Conservation (phyloP, 2,797 vertebrate genomes). For the Sebastes hubbsi region DNA sequence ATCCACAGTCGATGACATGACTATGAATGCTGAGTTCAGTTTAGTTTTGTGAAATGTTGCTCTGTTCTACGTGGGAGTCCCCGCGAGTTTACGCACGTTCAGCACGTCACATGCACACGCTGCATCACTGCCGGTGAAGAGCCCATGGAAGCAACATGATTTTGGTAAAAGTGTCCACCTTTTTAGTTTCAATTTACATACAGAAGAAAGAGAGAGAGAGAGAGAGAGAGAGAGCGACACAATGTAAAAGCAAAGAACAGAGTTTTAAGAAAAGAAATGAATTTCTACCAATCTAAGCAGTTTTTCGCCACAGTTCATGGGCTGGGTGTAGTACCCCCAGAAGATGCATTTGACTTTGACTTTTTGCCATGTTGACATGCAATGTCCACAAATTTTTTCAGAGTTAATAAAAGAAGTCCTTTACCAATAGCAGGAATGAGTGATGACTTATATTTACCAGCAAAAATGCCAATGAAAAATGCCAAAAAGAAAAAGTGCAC, state of each 20-base stretch:
- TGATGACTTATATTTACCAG: slow-evolving; percentile 75
- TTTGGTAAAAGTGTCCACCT: slow-evolving; percentile 57
- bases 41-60: slow-evolving; percentile 52
- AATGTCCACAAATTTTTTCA: slow-evolving; percentile 65
- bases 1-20: slow-evolving; percentile 44
- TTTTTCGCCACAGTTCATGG: slow-evolving; percentile 52
- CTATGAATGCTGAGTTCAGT: slow-evolving; percentile 34
- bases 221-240: slow-evolving; percentile 48
- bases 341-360: slow-evolving; percentile 43
- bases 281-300: slow-evolving; percentile 54
- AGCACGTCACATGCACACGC: slow-evolving; percentile 75
- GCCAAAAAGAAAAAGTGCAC: slow-evolving; percentile 45
- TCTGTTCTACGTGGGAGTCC: slow-evolving; percentile 46
- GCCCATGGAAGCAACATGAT: slow-evolving; percentile 73
- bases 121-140: slow-evolving; percentile 59
- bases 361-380: slow-evolving; percentile 64
- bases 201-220: slow-evolving; percentile 48
- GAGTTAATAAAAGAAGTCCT: slow-evolving; percentile 78
- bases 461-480: slow-evolving; percentile 68
- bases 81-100: slow-evolving; percentile 53
- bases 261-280: slow-evolving; percentile 28
- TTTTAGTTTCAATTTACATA: slow-evolving; percentile 66
- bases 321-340: slow-evolving; percentile 14
- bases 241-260: slow-evolving; percentile 54
- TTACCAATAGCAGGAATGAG: slow-evolving; percentile 68